Evolutionary conservation across 2,113 vertebrate species (phyloP).

Genomic region (Bujurquina vittata): DNA sequence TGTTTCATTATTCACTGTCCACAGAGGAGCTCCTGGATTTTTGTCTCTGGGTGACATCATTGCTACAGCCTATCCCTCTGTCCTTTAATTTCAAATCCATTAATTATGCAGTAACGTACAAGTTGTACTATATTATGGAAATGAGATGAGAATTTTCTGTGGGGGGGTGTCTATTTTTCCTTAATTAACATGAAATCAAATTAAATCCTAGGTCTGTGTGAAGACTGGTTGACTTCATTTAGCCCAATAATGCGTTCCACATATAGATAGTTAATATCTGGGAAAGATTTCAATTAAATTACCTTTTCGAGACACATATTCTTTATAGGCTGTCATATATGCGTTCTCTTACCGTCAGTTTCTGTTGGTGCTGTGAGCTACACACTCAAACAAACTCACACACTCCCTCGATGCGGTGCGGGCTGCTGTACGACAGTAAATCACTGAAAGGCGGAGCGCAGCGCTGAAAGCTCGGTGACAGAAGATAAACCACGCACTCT

Average conservation of each 20-base stretch:
- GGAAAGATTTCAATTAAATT: constrained; percentile 10
- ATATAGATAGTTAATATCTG: not conserved
- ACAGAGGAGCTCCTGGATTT: constrained; percentile 30
- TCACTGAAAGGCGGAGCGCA: constrained; percentile 62
- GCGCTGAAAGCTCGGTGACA: constrained; percentile 68
- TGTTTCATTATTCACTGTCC: constrained; percentile 33
- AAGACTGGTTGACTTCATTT: not conserved
- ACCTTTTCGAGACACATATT: constrained; percentile 16
- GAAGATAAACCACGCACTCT: constrained; percentile 73
- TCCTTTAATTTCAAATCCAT: constrained; percentile 36
- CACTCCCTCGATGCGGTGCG: constrained; percentile 30
- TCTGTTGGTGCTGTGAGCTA: not conserved
- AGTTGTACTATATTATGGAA: not conserved
- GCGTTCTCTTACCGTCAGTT: constrained; percentile 9
- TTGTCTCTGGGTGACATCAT: constrained; percentile 48
- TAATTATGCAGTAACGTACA: constrained; percentile 16
- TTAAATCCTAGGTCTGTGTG: not conserved
- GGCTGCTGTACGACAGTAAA: constrained; percentile 70
- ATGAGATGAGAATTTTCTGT: constrained; percentile 4
- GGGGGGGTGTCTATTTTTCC: not conserved
- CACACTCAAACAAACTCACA: constrained; percentile 21
- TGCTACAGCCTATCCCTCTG: constrained; percentile 11
- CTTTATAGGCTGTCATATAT: constrained; percentile 7
- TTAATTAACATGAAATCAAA: constrained; percentile 15
- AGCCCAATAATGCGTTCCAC: not conserved